Conservation (phyloP, 2,888 invertebrate genomes). For the Nomada lathburiana region DNA sequence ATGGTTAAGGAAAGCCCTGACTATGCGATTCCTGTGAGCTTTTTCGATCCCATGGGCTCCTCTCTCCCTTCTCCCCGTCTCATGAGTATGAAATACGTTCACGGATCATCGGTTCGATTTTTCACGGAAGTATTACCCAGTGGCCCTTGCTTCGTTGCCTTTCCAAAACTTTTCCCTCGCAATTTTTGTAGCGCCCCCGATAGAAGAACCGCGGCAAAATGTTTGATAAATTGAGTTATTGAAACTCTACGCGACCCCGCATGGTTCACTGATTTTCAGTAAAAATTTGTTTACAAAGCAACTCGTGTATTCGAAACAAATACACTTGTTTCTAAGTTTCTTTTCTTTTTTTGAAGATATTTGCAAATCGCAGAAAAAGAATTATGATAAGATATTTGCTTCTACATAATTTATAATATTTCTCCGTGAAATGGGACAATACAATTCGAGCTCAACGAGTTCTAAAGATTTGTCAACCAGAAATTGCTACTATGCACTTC, state of each 20-base stretch:
- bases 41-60: conserved; percentile 42
- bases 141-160: conserved; percentile 8
- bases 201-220: background rate
- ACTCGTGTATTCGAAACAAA: background rate
- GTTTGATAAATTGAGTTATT: conserved; percentile 1
- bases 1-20: conserved; percentile 62
- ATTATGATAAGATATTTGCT: too few relatives aligned
- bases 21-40: conserved; percentile 62
- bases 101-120: conserved; percentile 52
- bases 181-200: background rate
- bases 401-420: background rate
- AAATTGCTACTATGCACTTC: background rate
- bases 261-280: background rate
- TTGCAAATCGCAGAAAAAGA: too few relatives aligned
- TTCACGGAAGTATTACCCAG: conserved; percentile 51
- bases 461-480: conserved; percentile 7
- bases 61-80: conserved; percentile 18
- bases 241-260: background rate
- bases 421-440: background rate
- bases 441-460: background rate
- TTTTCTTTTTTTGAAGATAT: too few relatives aligned
- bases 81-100: conserved; percentile 48
- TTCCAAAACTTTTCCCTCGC: conserved; percentile 26
- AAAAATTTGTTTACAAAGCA: too few relatives aligned
- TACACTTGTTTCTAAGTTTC: background rate